Conservation (phyloP, 2,797 vertebrate species). For the Holocentrus rufus region DNA sequence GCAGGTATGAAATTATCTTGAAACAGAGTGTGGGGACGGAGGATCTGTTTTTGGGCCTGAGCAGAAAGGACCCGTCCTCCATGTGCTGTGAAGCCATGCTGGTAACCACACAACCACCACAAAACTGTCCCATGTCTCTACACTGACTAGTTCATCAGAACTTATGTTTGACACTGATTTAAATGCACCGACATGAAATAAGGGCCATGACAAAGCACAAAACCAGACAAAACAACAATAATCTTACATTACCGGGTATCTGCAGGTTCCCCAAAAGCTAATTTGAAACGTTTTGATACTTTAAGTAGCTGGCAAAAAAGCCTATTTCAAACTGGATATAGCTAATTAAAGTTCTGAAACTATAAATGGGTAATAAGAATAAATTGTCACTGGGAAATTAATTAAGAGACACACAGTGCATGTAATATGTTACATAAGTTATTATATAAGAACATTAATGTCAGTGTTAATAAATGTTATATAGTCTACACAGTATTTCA, state of each 20-base stretch:
- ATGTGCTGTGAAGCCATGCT: conserved; percentile 92
- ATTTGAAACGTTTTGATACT: no score
- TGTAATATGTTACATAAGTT: no score
- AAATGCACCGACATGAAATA: background rate
- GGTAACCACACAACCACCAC: conserved; percentile 77
- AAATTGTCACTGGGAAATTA: no score
- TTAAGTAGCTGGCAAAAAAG: no score
- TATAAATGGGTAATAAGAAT: no score
- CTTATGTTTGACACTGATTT: background rate
- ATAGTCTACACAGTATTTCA: no score
- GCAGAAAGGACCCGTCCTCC: conserved; percentile 89
- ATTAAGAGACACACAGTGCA: no score
- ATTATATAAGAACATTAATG: no score
- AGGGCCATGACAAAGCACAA: background rate
- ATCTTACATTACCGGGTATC: background rate
- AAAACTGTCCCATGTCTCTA: background rate
- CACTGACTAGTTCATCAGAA: background rate
- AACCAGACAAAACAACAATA: background rate
- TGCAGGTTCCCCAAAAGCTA: background rate
- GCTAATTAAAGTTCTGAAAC: no score
- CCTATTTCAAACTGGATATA: no score
- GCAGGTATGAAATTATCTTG: conserved; percentile 90
- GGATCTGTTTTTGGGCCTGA: conserved; percentile 91
- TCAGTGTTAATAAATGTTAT: no score
- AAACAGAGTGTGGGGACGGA: conserved; percentile 91